Conservation (phyloP, 2,797 vertebrate genomes). For the Poeciliopsis presidionis region DNA sequence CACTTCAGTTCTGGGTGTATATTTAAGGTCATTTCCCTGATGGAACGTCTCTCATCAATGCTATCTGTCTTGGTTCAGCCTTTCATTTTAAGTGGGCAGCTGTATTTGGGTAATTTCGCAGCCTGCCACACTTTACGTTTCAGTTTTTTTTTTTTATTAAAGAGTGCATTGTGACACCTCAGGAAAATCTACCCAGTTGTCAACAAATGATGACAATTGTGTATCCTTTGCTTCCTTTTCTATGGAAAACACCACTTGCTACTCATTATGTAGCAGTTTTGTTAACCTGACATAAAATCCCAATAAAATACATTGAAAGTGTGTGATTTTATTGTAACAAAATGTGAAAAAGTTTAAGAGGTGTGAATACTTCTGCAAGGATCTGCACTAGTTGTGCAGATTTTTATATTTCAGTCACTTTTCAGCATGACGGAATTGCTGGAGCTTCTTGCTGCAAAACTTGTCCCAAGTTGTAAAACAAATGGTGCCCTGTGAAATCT, state of each 20-base stretch:
- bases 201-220: background rate
- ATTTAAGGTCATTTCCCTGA: background rate
- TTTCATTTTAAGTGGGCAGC: background rate
- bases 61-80: background rate
- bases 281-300: background rate
- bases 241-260: background rate
- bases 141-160: background rate
- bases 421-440: conserved; percentile 73
- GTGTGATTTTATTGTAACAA: background rate
- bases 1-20: background rate
- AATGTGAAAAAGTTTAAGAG: background rate
- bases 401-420: conserved; percentile 57
- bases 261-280: background rate
- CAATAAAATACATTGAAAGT: background rate
- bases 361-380: background rate
- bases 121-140: background rate
- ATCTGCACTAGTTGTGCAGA: conserved; percentile 73
- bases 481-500: conserved; percentile 54
- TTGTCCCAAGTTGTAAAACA: conserved; percentile 64
- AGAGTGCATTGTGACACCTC: background rate
- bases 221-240: background rate
- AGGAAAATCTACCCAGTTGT: background rate
- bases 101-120: background rate
- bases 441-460: conserved; percentile 42
- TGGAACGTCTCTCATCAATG: background rate